Conservation (phyloP, 2,888 invertebrate genomes). For the Lacanobia oleracea region DNA sequence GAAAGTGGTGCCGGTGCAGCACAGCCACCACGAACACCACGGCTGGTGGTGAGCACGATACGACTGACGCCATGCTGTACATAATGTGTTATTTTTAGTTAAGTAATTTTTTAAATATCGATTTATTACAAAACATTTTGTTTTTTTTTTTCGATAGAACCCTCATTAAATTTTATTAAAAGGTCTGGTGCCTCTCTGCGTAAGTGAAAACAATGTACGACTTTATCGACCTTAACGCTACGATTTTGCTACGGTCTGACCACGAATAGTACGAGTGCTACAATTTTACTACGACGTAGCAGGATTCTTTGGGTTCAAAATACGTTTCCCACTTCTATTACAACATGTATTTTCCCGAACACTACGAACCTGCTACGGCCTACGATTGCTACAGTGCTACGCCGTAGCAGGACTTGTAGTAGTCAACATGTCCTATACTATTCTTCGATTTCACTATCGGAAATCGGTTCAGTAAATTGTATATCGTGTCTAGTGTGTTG, state of each 20-base stretch:
- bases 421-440: background rate
- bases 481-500: background rate
- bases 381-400: background rate
- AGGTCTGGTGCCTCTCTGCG: background rate
- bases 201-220: background rate
- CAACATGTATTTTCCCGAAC: background rate
- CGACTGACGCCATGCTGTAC: background rate
- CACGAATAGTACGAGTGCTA: too few species aligned
- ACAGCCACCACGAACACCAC: constrained; percentile 3
- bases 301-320: background rate
- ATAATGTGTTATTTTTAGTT: background rate
- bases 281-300: background rate
- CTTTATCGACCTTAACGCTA: background rate
- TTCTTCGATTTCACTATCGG: background rate
- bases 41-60: constrained; percentile 12
- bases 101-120: background rate
- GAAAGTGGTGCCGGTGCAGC: constrained; percentile 72
- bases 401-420: background rate
- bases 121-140: background rate
- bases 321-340: background rate
- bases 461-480: too few species aligned
- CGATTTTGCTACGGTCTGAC: background rate
- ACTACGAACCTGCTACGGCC: constrained; percentile 2
- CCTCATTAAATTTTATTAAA: background rate
- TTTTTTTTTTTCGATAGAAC: background rate